A percentile compares a stretch with the other conserved stretches of the same genome.
Evolutionary conservation across 2,113 vertebrate genomes (phyloP).

Genomic region (Percina caprodes): DNA sequence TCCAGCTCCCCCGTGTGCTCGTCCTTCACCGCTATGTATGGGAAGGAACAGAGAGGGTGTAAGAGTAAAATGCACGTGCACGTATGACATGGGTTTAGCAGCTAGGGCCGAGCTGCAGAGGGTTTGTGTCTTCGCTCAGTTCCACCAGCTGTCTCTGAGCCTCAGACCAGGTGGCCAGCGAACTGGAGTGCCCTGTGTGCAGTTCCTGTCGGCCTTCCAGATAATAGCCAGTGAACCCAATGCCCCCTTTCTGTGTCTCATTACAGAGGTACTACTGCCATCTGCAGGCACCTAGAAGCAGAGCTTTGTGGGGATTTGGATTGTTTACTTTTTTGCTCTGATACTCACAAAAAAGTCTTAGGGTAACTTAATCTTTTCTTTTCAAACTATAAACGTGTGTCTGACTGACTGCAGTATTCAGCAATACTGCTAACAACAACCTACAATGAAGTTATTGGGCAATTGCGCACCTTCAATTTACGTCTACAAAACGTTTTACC

Average conservation of each 20-base stretch:
- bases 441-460: too few species aligned
- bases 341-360: not conserved
- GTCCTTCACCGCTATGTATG: constrained; percentile 59
- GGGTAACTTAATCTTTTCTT: not conserved
- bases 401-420: too few species aligned
- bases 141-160: constrained; percentile 86
- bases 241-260: constrained; percentile 78
- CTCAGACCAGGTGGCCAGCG: constrained; percentile 85
- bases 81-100: constrained; percentile 66
- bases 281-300: constrained; percentile 71
- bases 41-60: constrained; percentile 38
- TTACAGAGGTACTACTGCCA: constrained; percentile 62
- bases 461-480: too few species aligned
- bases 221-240: constrained; percentile 86
- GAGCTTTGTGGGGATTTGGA: not conserved
- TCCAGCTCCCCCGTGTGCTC: constrained; percentile 62
- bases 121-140: constrained; percentile 70
- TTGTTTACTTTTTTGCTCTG: constrained; percentile 24
- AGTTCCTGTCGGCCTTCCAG: constrained; percentile 85
- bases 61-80: not conserved
- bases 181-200: constrained; percentile 84
- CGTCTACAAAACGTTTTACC: too few species aligned
- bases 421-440: too few species aligned
- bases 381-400: too few species aligned
- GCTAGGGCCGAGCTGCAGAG: constrained; percentile 54